Conservation (phyloP, 2,888 invertebrate genomes). For the Nezara viridula region DNA sequence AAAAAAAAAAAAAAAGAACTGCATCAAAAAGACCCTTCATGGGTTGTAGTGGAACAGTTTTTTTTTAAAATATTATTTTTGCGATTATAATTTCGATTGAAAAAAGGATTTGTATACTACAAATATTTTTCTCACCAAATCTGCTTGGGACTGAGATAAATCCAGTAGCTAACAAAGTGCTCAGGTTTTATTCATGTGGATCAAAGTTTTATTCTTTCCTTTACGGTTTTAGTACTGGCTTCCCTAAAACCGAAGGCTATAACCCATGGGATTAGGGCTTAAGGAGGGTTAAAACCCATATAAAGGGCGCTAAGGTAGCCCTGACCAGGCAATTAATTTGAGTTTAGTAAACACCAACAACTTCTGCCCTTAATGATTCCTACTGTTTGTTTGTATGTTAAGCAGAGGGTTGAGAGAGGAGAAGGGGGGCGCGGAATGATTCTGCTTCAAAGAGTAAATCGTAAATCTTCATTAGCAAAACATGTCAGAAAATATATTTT, state of each 20-base stretch:
- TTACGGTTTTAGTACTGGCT: neutral
- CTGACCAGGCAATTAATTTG: neutral
- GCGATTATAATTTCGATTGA: too few species aligned
- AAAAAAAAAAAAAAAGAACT: too few species aligned
- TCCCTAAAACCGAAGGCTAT: neutral
- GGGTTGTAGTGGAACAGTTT: too few species aligned
- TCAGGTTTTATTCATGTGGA: neutral
- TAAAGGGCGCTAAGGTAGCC: neutral
- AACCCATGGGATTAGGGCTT: neutral
- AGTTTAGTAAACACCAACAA: slow-evolving; percentile 4
- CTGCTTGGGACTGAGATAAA: too few species aligned
- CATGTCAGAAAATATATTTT: too few species aligned
- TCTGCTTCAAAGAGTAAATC: neutral
- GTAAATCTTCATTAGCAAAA: too few species aligned
- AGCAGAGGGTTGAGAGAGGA: too few species aligned
- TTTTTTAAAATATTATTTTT: too few species aligned
- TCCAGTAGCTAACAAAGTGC: neutral
- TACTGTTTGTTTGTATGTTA: neutral
- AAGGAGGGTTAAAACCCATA: neutral
- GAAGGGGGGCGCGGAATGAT: too few species aligned
- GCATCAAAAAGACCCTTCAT: too few species aligned
- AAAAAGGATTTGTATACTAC: too few species aligned
- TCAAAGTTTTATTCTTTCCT: neutral
- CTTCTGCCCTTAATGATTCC: neutral
- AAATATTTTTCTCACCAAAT: too few species aligned